Percentiles rank a stretch among this genome's conserved stretches.
Evolutionary conservation across 2,797 vertebrate genomes (phyloP).

Genomic region (Huso huso): DNA sequence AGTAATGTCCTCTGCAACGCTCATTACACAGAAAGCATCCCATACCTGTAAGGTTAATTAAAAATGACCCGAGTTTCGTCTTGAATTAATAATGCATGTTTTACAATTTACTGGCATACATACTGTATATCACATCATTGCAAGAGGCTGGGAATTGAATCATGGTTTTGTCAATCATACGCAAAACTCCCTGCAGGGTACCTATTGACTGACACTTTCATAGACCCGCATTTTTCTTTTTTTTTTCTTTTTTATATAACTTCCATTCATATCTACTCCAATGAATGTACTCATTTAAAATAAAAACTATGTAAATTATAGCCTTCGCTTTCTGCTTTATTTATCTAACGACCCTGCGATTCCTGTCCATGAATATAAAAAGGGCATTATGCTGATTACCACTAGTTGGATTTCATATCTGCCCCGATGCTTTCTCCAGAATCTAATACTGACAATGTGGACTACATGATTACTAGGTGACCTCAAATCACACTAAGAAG

Average conservation of each 20-base stretch:
- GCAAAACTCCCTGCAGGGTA: neutral
- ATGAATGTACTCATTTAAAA: conserved; percentile 9
- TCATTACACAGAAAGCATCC: too few relatives aligned
- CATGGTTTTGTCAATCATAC: conserved; percentile 2
- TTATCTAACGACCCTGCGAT: neutral
- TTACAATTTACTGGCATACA: neutral
- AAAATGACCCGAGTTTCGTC: neutral
- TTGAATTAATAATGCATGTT: neutral
- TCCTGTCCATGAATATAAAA: conserved; percentile 22
- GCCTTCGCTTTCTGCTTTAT: neutral
- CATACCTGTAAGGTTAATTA: neutral
- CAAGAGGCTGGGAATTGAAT: neutral
- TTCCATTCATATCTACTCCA: conserved; percentile 1
- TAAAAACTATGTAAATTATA: conserved; percentile 6
- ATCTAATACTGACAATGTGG: conserved; percentile 13
- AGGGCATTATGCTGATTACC: conserved; percentile 18
- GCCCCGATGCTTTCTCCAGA: conserved; percentile 12
- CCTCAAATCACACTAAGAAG: conserved; percentile 10
- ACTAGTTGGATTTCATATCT: conserved; percentile 15
- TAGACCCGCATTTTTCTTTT: neutral
- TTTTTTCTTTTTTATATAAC: neutral
- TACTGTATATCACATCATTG: neutral
- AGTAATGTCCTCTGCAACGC: too few relatives aligned
- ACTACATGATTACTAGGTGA: conserved; percentile 15
- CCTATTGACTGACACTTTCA: neutral